Evolutionary conservation across 2,888 invertebrate genomes (phyloP), one percentile per base, ranked within the genome.

Genomic region (Leucophora obtusa): DNA sequence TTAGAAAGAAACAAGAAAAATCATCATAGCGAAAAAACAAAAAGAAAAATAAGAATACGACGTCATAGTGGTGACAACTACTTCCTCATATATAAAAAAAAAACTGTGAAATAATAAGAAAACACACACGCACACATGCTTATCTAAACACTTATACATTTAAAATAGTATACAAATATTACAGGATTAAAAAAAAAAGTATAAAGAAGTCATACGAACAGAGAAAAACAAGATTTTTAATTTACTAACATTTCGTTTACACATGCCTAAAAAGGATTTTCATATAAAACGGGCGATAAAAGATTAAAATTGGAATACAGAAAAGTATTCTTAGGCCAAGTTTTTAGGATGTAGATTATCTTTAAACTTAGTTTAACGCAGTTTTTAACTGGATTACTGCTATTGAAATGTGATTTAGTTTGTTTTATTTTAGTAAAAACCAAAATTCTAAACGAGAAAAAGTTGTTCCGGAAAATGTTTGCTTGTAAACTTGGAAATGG

Each of bases 41-140:
- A 68, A n/a, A 50, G 11, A 33, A 58, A 15, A 58, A 47, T 50
- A 53, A 68, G 10, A 35, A 66, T 28, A 51, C 63, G 53, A 73
- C 81, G 77, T 77, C 81, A 73, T 70, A 65, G 65, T 73, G 73
- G 69, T 73, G 69, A 81, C 77, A 73, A 76, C 72, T 69, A 77
- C 62, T 75, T 79, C 69, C 63, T 79, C 63, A 63, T 56, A 56
- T 38, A 43, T 54, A 38, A 15, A n/a, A 3, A n/a, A 21, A 15
- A 28, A 28, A 28, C 28, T 11, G 18, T 28, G 43, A 38, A 38
- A 38, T 38, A 38, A 0, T 3, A 14, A 38, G 28, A 47, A 47
- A 1, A 47, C n/a, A 2, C 43, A 43, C 43, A 43, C 11, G 14
- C 43, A 24, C 24, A 47, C 2, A 47, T 14, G 1, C 43, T 14